These are phyloP conservation scores for Drosophila gaucha DNA, from an alignment of 2,888 invertebrate species.

Conservation along the genomic window DNA sequence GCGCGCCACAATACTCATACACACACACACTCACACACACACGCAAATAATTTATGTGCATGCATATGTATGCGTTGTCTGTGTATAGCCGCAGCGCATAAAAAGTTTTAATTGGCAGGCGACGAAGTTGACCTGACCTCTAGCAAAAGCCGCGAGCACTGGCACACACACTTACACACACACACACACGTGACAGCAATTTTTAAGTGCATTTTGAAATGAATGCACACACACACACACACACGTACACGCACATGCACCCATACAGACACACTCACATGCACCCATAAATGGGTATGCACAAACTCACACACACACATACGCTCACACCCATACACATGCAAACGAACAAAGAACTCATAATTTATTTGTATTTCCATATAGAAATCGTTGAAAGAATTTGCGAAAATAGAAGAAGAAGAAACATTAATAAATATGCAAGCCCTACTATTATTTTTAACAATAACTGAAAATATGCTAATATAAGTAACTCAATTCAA, in stretches of 20 bases:
- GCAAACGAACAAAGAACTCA: slow-evolving; percentile 8
- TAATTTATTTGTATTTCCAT: slow-evolving; percentile 22
- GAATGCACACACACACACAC: slow-evolving; percentile 24
- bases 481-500: neutral
- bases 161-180: slow-evolving; percentile 21
- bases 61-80: slow-evolving; percentile 17
- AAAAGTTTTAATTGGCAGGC: slow-evolving; percentile 77
- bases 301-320: slow-evolving; percentile 9
- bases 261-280: no score
- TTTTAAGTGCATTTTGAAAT: slow-evolving; percentile 72
- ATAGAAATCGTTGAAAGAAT: slow-evolving; percentile 1
- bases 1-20: slow-evolving; percentile 27
- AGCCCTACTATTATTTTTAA: no score
- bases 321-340: slow-evolving; percentile 6
- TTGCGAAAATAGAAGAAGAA: neutral
- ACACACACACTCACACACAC: slow-evolving; percentile 8
- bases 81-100: slow-evolving; percentile 59
- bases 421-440: neutral
- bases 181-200: slow-evolving; percentile 29
- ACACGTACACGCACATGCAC: neutral
- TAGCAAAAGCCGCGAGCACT: slow-evolving; percentile 43
- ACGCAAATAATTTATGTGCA: slow-evolving; percentile 6
- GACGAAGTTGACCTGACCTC: slow-evolving; percentile 77
- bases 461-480: no score
- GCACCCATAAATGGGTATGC: no score